Conservation (phyloP, 2,888 invertebrate genomes). For the Trileptium ribeirensis region DNA sequence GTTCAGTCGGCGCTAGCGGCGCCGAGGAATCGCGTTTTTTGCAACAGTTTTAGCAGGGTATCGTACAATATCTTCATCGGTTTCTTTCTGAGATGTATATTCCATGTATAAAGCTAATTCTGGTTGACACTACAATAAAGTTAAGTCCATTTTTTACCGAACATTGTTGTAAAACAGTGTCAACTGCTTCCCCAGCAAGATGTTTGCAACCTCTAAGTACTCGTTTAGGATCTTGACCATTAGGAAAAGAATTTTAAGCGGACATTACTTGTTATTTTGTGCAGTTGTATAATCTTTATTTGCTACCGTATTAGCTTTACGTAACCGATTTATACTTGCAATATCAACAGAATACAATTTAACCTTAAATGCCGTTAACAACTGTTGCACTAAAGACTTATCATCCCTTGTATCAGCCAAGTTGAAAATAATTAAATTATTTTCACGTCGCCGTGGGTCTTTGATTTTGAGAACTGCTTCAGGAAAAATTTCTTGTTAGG, state of each 20-base stretch:
- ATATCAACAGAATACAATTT: too few relatives aligned
- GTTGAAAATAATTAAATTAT: background rate
- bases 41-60: background rate
- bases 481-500: background rate
- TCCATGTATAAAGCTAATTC: background rate
- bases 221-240: background rate
- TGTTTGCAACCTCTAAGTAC: background rate
- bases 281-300: too few relatives aligned
- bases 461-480: background rate
- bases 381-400: background rate
- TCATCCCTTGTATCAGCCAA: background rate
- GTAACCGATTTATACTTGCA: too few relatives aligned
- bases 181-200: background rate
- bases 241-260: background rate
- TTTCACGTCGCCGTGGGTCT: background rate
- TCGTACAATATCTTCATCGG: background rate
- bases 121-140: background rate
- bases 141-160: background rate
- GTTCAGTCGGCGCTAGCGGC: too few relatives aligned
- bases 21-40: background rate
- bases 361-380: background rate
- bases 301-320: too few relatives aligned
- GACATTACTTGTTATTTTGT: too few relatives aligned
- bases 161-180: background rate
- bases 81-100: background rate